Percentiles rank a stretch among this genome's conserved stretches.
These are phyloP conservation scores for Oppia nitens DNA, from an alignment of 1,140 invertebrate species.

Conservation along the genomic window DNA sequence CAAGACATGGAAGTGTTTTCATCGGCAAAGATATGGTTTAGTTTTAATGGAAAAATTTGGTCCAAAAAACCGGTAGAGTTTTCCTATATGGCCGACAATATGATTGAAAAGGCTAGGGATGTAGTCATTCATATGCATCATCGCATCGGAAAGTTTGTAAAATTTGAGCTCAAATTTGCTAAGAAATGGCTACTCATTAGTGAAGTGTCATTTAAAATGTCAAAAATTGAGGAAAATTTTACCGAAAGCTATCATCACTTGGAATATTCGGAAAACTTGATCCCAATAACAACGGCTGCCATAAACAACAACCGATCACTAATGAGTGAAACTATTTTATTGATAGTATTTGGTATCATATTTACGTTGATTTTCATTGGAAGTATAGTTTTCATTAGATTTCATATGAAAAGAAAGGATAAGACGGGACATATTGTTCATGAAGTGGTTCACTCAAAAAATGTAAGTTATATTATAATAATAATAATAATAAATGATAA, in stretches of 20 bases:
- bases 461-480: too few relatives aligned
- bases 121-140: slow-evolving; percentile 66
- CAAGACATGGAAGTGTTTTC: slow-evolving; percentile 56
- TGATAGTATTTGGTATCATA: slow-evolving; percentile 2
- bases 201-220: slow-evolving; percentile 35
- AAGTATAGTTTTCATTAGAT: too few relatives aligned
- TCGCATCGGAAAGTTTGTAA: slow-evolving; percentile 60
- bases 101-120: slow-evolving; percentile 62
- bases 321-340: background rate
- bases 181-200: slow-evolving; percentile 69
- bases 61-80: slow-evolving; percentile 7
- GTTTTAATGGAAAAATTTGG: slow-evolving; percentile 52
- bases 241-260: slow-evolving; percentile 3
- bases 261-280: background rate
- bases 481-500: too few relatives aligned
- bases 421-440: background rate
- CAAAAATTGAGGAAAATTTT: background rate
- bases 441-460: background rate
- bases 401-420: slow-evolving; percentile 3
- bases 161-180: slow-evolving; percentile 60
- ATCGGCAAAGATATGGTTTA: slow-evolving; percentile 58
- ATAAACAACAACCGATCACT: background rate
- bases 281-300: background rate
- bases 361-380: too few relatives aligned
- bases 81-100: slow-evolving; percentile 53